Percentiles rank a stretch among this genome's conserved stretches.
Evolutionary conservation across 2,888 invertebrate species (phyloP).

Genomic region (Coleophora flavipennella): DNA sequence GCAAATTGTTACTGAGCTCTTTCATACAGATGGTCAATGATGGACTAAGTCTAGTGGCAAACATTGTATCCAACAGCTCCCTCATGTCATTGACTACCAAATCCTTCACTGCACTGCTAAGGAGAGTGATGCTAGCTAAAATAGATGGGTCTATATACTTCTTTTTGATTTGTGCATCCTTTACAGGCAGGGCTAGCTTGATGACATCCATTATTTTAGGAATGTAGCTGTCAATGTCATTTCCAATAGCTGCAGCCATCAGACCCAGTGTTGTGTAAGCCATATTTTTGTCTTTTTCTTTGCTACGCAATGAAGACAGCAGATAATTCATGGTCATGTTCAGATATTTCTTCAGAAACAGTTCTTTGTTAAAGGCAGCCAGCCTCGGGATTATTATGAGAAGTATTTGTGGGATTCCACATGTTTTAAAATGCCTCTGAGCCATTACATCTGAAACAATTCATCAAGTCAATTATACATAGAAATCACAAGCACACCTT

Average conservation of each 20-base stretch:
- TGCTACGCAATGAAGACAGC: slow-evolving; percentile 80
- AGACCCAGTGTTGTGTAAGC: slow-evolving; percentile 94
- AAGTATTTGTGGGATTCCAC: slow-evolving; percentile 89
- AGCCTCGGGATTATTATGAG: slow-evolving; percentile 90
- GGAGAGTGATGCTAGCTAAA: slow-evolving; percentile 92
- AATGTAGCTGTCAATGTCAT: slow-evolving; percentile 84
- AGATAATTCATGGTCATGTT: slow-evolving; percentile 84
- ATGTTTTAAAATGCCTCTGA: slow-evolving; percentile 81
- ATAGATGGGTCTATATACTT: slow-evolving; percentile 88
- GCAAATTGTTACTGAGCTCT: slow-evolving; percentile 91
- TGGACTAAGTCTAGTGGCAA: slow-evolving; percentile 91
- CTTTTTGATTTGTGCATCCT: slow-evolving; percentile 84
- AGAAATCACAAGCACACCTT: too few relatives aligned
- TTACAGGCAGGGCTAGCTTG: slow-evolving; percentile 81
- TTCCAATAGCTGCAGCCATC: slow-evolving; percentile 90
- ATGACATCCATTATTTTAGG: slow-evolving; percentile 90
- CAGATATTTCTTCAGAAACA: slow-evolving; percentile 84
- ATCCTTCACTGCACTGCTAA: slow-evolving; percentile 89
- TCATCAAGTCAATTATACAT: too few relatives aligned
- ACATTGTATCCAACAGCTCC: slow-evolving; percentile 91
- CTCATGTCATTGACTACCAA: slow-evolving; percentile 84
- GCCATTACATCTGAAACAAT: slow-evolving; percentile 79
- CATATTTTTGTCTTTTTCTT: slow-evolving; percentile 88
- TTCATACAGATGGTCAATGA: slow-evolving; percentile 92
- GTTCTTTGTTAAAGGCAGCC: slow-evolving; percentile 91